phyloP scores from a whole-genome alignment of 2,888 invertebrate genomes.

The Chrysolina americana region DNA sequence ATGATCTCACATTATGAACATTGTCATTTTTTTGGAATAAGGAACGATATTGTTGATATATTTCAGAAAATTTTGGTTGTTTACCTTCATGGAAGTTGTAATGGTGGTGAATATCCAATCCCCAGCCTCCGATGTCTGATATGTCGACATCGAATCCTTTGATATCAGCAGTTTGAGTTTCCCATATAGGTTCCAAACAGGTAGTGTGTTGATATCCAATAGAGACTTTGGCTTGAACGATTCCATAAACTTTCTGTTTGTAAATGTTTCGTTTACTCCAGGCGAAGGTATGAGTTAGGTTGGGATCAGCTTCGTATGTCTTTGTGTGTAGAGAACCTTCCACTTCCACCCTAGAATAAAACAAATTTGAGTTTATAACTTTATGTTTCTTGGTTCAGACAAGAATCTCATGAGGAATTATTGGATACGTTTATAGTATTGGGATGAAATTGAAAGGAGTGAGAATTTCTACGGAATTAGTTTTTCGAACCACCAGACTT shows the following conservation, averaged over 20 bases:
- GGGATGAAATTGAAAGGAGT: no score
- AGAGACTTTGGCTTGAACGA: slow-evolving; percentile 85
- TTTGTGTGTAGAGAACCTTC: slow-evolving; percentile 94
- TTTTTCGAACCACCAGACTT: no score
- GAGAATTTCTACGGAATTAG: no score
- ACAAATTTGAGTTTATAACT: no score
- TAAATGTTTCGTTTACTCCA: slow-evolving; percentile 99
- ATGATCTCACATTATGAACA: no score
- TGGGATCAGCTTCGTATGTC: slow-evolving; percentile 96
- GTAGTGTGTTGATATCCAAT: slow-evolving; percentile 95
- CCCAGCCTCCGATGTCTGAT: slow-evolving; percentile 98
- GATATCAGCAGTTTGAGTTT: slow-evolving; percentile 92
- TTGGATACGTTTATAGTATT: no score
- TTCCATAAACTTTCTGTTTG: slow-evolving; percentile 93
- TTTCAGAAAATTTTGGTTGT: background rate
- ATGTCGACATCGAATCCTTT: slow-evolving; percentile 96
- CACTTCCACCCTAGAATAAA: slow-evolving; percentile 71
- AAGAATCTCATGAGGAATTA: background rate
- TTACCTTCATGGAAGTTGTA: slow-evolving; percentile 95
- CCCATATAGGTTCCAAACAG: slow-evolving; percentile 93
- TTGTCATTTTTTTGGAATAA: no score
- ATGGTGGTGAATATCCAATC: slow-evolving; percentile 97
- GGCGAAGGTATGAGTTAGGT: slow-evolving; percentile 94
- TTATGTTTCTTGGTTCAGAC: background rate
- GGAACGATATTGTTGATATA: background rate